Evolutionary conservation across 2,888 invertebrate species (phyloP), one percentile per base, ranked within the genome.

Genomic region (Diaphora mendica): DNA sequence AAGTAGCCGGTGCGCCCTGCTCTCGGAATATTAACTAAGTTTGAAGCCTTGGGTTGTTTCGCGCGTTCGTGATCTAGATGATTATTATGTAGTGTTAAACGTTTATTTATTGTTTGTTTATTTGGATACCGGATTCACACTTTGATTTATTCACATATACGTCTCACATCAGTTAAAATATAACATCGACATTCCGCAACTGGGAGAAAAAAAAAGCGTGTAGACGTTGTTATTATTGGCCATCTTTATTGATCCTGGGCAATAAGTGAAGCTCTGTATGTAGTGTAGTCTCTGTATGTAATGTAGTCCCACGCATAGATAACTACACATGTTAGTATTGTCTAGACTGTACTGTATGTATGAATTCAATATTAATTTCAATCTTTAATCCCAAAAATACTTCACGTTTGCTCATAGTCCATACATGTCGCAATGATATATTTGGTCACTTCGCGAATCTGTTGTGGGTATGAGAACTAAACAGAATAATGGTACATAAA

Each of bases 1-100:
- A 71, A 79, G 83, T 81, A 76, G 79, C 70, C 73, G 39, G 64
- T 51, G 67, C 59, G 73, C 35, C 30, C 42, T 44, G 68, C 73
- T 82, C 80, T 77, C 73, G 42, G 83, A 79, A 83, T 83, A 79
- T 79, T 83, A 83, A 83, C 77, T 75, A 83, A 75, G 73, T 76
- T 64, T 62, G 67, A 71, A 71, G 23, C 83, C 83, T 83, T 83
- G 83, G 74, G 65, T 76, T 59, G 75, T 72, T 80, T 77, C 73
- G 79, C 71, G 59, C 76, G 80, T 79, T 75, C 82, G 82, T 82
- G 74, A 77, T 84, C 79, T 77, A 82, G 78, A 81, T 82, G 71
- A 79, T 75, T 77, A 74, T 77, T 65, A 64, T 55, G 75, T 76
- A 75, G 73, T 75, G 74, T n/a, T 64, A 33, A 64, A 51, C 2